A percentile compares a stretch with the other conserved stretches of the same genome.
Evolutionary conservation across 2,888 invertebrate genomes (phyloP).

Genomic region (Rhyacophila evoluta): DNA sequence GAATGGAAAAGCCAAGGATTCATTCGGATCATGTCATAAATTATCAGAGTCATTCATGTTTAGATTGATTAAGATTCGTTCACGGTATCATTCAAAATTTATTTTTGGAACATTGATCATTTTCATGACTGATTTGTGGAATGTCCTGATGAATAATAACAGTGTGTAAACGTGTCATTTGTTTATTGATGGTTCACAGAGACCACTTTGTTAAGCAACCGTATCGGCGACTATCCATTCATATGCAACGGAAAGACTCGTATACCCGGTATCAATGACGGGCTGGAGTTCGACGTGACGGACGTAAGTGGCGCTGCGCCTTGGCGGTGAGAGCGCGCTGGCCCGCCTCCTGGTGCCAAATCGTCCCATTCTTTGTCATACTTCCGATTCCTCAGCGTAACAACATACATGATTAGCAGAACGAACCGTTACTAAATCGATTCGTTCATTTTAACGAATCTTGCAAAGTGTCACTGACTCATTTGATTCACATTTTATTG

Average conservation of each 20-base stretch:
- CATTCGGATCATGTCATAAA: too few relatives aligned
- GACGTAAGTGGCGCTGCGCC: slow-evolving; percentile 78
- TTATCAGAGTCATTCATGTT: too few relatives aligned
- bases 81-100: too few relatives aligned
- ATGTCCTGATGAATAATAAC: too few relatives aligned
- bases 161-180: background rate
- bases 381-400: background rate
- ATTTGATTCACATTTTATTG: too few relatives aligned
- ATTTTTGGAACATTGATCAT: too few relatives aligned
- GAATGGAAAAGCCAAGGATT: too few relatives aligned
- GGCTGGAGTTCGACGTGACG: slow-evolving; percentile 86
- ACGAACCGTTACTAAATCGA: too few relatives aligned
- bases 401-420: slow-evolving; percentile 10
- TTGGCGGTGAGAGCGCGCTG: slow-evolving; percentile 54
- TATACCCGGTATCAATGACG: slow-evolving; percentile 96
- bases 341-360: slow-evolving; percentile 34
- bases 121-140: too few relatives aligned
- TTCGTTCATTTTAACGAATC: too few relatives aligned
- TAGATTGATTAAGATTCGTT: too few relatives aligned
- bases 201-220: slow-evolving; percentile 84
- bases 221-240: slow-evolving; percentile 89
- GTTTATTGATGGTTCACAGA: slow-evolving; percentile 70
- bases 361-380: background rate
- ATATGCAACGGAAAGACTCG: slow-evolving; percentile 95
- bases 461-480: too few relatives aligned